Conservation (phyloP, 92 coral and sea anemone species). For the Hydrozoanthus gracilis region DNA sequence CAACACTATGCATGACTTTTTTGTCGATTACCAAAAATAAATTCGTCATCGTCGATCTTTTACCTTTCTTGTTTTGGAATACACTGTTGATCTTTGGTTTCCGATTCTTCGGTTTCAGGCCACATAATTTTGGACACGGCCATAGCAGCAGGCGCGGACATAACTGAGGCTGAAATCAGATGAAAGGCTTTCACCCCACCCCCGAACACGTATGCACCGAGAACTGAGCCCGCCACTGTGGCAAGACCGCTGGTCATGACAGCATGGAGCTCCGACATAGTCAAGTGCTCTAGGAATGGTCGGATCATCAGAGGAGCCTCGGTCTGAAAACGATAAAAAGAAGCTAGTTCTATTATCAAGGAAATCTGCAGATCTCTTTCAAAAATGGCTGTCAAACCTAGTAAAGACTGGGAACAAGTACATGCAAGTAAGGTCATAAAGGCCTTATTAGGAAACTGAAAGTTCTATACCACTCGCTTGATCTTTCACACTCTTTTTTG, state of each 20-base stretch:
- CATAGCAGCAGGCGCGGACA: conserved; percentile 97
- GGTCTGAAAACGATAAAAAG: conserved; percentile 62
- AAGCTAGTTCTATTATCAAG: too few species aligned
- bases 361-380: too few species aligned
- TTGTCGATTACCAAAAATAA: too few species aligned
- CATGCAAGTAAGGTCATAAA: too few species aligned
- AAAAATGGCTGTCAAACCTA: too few species aligned
- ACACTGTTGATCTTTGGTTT: conserved; percentile 59
- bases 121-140: conserved; percentile 95
- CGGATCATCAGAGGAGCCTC: conserved; percentile 92
- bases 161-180: conserved; percentile 93
- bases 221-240: conserved; percentile 91
- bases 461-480: too few species aligned
- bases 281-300: conserved; percentile 84
- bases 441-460: too few species aligned
- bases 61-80: conserved; percentile 50
- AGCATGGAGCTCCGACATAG: conserved; percentile 94
- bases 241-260: conserved; percentile 99
- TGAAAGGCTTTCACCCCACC: conserved; percentile 89
- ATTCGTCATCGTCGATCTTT: too few species aligned
- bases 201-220: conserved; percentile 82
- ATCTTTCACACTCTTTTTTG: too few species aligned
- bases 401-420: too few species aligned
- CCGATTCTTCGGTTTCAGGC: conserved; percentile 91
- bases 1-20: not conserved